Percentiles rank a stretch among this genome's conserved stretches.
phyloP scores from a whole-genome alignment of 2,113 vertebrate genomes.

The Rhinolophus ferrumequinum region DNA sequence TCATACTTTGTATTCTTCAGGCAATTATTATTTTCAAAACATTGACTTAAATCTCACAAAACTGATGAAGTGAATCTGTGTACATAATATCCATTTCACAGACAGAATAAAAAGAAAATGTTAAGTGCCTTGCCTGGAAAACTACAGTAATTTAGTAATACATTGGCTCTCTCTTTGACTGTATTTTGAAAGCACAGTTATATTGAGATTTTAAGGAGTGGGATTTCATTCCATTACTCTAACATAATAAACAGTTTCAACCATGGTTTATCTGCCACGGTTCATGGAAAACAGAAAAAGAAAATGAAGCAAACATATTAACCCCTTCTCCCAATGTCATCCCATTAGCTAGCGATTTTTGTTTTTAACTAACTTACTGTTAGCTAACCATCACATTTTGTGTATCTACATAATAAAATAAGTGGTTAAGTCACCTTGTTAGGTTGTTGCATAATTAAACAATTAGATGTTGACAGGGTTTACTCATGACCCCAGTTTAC shows the following conservation, averaged over 20 bases:
- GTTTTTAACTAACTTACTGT: neutral
- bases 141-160: neutral
- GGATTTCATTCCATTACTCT: neutral
- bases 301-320: neutral
- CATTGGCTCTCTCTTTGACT: neutral
- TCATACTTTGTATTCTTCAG: neutral
- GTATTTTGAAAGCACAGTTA: neutral
- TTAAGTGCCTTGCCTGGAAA: neutral
- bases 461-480: neutral
- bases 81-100: neutral
- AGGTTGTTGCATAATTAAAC: neutral
- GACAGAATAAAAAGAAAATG: neutral
- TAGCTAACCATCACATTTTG: neutral
- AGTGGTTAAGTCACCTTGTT: neutral
- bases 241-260: neutral
- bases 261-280: neutral
- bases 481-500: neutral
- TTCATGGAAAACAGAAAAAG: neutral
- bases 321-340: neutral
- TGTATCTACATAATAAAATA: neutral
- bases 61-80: neutral
- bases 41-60: neutral
- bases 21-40: neutral
- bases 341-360: neutral
- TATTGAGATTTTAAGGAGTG: neutral